phyloP scores from a whole-genome alignment of 2,888 invertebrate species.

The Dasysyrphus albostriatus region DNA sequence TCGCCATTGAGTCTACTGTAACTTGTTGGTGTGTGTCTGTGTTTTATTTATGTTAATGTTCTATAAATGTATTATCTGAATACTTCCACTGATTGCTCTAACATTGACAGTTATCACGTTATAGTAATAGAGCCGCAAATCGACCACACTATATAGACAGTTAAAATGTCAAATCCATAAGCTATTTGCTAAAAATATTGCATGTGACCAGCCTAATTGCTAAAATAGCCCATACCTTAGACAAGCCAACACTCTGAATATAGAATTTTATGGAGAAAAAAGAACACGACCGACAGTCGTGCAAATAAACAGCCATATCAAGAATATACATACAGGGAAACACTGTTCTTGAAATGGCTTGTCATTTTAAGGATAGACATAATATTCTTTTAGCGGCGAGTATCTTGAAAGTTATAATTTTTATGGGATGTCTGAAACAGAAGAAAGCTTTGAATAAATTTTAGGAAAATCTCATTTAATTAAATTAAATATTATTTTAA shows the following conservation, averaged over 20 bases:
- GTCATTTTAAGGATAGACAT: neutral
- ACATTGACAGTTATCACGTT: conserved; percentile 55
- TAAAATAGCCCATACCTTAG: conserved; percentile 39
- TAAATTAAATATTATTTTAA: too few species aligned
- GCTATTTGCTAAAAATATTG: conserved; percentile 22
- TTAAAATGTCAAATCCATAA: conserved; percentile 50
- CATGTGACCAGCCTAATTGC: conserved; percentile 43
- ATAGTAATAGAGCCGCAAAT: conserved; percentile 53
- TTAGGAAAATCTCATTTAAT: too few species aligned
- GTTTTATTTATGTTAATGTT: conserved; percentile 22
- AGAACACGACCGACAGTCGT: neutral
- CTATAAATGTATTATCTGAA: conserved; percentile 11
- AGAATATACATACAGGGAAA: neutral
- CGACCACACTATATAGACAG: conserved; percentile 25
- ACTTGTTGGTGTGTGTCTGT: neutral
- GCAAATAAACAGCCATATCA: neutral
- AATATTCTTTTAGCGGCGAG: neutral
- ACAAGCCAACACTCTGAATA: conserved; percentile 26
- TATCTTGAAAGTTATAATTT: neutral
- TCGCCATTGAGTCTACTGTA: conserved; percentile 21
- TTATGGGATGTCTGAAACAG: too few species aligned
- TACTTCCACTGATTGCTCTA: conserved; percentile 23
- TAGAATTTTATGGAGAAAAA: neutral
- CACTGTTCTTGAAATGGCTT: neutral
- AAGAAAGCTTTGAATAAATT: too few species aligned